Evolutionary conservation across 2,888 invertebrate genomes (phyloP), one percentile per base, ranked within the genome.

Genomic region (Ophioninae sp.): DNA sequence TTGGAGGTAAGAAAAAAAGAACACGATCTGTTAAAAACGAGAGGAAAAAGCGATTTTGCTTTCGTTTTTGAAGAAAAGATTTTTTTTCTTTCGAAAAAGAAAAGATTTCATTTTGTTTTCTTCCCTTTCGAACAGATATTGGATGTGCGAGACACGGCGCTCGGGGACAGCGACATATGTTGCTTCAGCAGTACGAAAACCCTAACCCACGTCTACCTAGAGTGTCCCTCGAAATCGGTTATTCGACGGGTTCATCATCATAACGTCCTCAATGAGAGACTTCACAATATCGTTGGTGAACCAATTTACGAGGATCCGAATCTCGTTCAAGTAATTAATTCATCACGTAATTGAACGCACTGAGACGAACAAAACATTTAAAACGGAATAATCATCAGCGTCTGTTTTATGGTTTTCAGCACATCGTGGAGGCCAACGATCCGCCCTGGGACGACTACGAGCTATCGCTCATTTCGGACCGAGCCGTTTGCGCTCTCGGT

Each of bases 111-210:
- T 69, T 23, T 68, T 20, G 64, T 20, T 41, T 82, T 67, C 23
- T 68, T 64, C 73, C 68, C 51, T 82, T 88, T 83, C 10, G 20
- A 56, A 67, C 82, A 94, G 94, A 91, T 93, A 82, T 91, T 95
- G 76, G 95, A 95, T 88, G 90, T 95, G 80, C 93, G 95, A 68
- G 93, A 94, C 83, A 95, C 95, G 5, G 94, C 93, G 9, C 92
- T 95, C 8, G 94, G 94, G n/a, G 95, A 95, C 85, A 94, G 94
- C 39, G 95, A 95, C 89, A 91, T 95, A n/a, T 94, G 94, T 84
- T 95, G 95, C 86, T 95, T 95, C 83, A 94, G 94, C 88, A 93
- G 93, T 39, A 93, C 94, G 65, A 91, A 93, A 79, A 93, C 93
- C 6, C 90, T 95, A 23, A 94, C 93, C 64, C 94, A 94, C 87